Percentiles rank a stretch among this genome's conserved stretches.
Conservation (phyloP, 2,797 vertebrate species). For the Pangasius sanitwongsei region DNA sequence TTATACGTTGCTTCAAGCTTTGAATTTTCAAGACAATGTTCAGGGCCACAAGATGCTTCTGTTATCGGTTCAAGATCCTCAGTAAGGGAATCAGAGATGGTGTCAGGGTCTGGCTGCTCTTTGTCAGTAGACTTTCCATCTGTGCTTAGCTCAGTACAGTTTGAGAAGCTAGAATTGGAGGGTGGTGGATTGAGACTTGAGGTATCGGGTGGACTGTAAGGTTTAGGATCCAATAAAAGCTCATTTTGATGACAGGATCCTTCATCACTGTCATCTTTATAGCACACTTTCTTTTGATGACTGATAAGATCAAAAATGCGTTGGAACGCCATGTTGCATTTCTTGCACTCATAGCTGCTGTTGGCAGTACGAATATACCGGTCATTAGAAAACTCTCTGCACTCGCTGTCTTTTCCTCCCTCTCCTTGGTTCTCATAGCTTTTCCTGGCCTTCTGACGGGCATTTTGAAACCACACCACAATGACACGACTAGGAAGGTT, state of each 20-base stretch:
- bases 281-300: constrained; percentile 86
- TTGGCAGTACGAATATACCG: constrained; percentile 85
- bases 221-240: constrained; percentile 90
- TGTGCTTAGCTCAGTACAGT: constrained; percentile 68
- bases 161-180: constrained; percentile 68
- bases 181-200: constrained; percentile 57
- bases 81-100: constrained; percentile 58
- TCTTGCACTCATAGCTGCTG: constrained; percentile 87
- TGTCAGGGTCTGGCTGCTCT: constrained; percentile 60
- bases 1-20: constrained; percentile 74
- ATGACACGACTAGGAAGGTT: constrained; percentile 93
- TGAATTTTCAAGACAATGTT: constrained; percentile 76
- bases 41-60: constrained; percentile 72
- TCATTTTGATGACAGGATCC: constrained; percentile 89
- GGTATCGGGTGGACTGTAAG: constrained; percentile 74
- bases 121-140: constrained; percentile 43
- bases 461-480: constrained; percentile 98
- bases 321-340: constrained; percentile 85
- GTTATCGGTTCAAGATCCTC: constrained; percentile 81
- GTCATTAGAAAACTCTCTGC: constrained; percentile 82
- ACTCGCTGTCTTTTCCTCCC: constrained; percentile 81
- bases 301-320: constrained; percentile 88
- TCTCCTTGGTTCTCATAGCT: constrained; percentile 92
- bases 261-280: constrained; percentile 89
- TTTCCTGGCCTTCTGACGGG: constrained; percentile 95